Percentiles rank a stretch among this genome's conserved stretches.
These are phyloP conservation scores for Garra rufa DNA, from an alignment of 2,113 vertebrate species.

Conservation along the genomic window DNA sequence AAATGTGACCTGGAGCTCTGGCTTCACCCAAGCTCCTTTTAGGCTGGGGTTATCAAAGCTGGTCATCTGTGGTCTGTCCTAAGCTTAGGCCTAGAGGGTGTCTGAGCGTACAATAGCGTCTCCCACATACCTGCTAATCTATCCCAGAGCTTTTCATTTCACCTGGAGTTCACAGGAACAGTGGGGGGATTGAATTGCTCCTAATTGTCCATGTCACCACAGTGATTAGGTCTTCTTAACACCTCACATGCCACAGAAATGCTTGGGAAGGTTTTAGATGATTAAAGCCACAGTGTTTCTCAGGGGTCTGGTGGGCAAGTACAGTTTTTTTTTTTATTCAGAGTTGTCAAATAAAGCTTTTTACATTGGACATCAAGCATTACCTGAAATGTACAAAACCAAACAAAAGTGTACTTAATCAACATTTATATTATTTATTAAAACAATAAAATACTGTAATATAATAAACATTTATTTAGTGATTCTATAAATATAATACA, in stretches of 20 bases:
- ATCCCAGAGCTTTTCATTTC: conserved; percentile 48
- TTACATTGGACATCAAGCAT: not conserved
- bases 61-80: conserved; percentile 64
- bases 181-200: conserved; percentile 29
- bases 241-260: conserved; percentile 1
- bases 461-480: not conserved
- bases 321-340: no score
- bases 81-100: conserved; percentile 55
- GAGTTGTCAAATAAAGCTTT: no score
- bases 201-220: not conserved
- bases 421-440: not conserved
- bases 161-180: conserved; percentile 38
- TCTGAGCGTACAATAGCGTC: conserved; percentile 31
- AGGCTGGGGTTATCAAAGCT: conserved; percentile 67
- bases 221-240: conserved; percentile 31
- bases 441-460: not conserved
- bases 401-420: not conserved
- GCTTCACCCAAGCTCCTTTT: conserved; percentile 23
- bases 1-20: conserved; percentile 29
- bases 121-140: conserved; percentile 49
- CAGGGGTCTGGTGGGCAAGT: not conserved
- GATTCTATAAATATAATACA: not conserved
- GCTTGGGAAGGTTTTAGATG: conserved; percentile 21
- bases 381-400: not conserved
- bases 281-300: not conserved